These are phyloP conservation scores for Petrocephalus sullivani DNA, from an alignment of 2,797 vertebrate genomes.

Conservation along the genomic window DNA sequence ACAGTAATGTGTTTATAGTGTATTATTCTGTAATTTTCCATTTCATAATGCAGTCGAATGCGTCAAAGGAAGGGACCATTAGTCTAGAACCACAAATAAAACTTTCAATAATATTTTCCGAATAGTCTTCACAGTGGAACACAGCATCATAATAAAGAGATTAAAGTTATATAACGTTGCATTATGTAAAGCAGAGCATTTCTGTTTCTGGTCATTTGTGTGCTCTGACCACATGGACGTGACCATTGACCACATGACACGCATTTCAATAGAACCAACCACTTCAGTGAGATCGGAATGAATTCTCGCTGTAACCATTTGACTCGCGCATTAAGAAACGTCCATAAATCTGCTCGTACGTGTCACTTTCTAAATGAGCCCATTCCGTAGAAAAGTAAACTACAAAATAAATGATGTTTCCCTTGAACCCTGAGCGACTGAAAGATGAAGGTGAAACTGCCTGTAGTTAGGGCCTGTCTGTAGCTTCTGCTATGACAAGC, in stretches of 20 bases:
- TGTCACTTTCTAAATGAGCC: background rate
- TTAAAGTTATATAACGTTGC: background rate
- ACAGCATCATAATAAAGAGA: slow-evolving; percentile 4
- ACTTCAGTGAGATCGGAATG: background rate
- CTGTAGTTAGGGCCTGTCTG: background rate
- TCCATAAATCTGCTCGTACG: background rate
- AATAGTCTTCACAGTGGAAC: background rate
- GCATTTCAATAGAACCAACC: background rate
- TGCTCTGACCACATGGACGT: background rate
- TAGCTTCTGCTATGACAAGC: background rate
- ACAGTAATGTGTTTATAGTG: background rate
- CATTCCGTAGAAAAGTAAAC: background rate
- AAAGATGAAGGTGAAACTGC: background rate
- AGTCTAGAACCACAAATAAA: background rate
- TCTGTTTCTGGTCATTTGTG: background rate
- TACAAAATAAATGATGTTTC: background rate
- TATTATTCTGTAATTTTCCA: slow-evolving; percentile 14
- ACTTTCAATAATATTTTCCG: background rate
- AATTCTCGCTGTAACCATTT: background rate
- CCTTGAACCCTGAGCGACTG: background rate
- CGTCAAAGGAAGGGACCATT: slow-evolving; percentile 6
- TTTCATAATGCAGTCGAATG: background rate
- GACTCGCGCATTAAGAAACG: background rate
- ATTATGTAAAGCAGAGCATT: background rate
- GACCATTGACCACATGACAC: background rate